Evolutionary conservation across 2,113 vertebrate species (phyloP), one percentile per base, ranked within the genome.

Genomic region (Lipotes vexillifer): DNA sequence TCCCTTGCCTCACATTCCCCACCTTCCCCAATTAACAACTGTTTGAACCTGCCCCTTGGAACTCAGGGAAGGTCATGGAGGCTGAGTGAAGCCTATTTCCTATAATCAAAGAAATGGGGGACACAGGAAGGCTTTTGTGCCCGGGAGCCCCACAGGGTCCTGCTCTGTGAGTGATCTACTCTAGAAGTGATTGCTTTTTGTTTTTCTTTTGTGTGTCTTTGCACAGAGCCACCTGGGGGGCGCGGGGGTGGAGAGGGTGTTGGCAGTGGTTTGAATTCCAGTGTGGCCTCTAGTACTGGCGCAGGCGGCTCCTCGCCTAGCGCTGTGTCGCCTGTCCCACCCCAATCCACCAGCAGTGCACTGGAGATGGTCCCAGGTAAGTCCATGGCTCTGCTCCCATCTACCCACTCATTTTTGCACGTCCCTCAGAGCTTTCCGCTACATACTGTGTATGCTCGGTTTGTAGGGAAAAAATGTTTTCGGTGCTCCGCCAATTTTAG

Each of bases 241-340:
- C 98, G 97, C 98, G 87, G 96, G 98, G 99, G 55, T 52, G 52
- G 15, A 52, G 49, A 52, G 98, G 46, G 98, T 77, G 29, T 21
- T 33, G 74, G 74, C 18, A 31, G 8, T 33, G 29, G 17, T 11
- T 77, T 99, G 97, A 99, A 99, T 84, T 99, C 99, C 97, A 99
- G 99, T 95, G 99, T 99, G 98, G 99, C 99, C 3, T 99, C 99
- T 86, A 99, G 99, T 78, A 97, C 99, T n/a, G 99, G 99, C 90
- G 99, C 99, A 25, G 99, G 99, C 69, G 99, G 99, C 94, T 99
- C 99, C 74, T 99, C 99, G 97, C 99, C 99, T 80, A 99, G 99
- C 80, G 97, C 99, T 80, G 98, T 98, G 98, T 57, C 20, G 18
- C 68, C 99, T 98, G 8, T 99, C 99, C 78, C 99, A 99, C 88